Conservation (phyloP, 2,113 vertebrate species). For the Sceloporus tristichus region DNA sequence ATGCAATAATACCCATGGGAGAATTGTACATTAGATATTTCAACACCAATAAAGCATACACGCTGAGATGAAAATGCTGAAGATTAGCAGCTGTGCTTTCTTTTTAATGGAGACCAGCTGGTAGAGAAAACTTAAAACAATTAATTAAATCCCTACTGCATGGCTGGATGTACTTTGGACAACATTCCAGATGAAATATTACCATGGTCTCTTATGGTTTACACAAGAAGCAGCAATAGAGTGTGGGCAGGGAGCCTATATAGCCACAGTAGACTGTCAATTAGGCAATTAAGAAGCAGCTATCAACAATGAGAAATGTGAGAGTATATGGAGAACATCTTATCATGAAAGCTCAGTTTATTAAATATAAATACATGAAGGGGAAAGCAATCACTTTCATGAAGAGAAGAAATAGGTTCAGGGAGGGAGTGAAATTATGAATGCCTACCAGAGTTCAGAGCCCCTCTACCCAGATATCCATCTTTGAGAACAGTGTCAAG, state of each 20-base stretch:
- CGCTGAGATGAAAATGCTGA: neutral
- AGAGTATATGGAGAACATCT: neutral
- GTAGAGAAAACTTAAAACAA: neutral
- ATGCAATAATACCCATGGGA: neutral
- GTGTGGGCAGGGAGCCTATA: neutral
- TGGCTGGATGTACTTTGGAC: neutral
- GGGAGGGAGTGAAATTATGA: too few relatives aligned
- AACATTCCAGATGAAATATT: constrained; percentile 29
- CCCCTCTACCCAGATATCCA: too few relatives aligned
- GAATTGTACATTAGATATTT: neutral
- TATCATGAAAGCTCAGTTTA: neutral
- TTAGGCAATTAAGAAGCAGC: neutral
- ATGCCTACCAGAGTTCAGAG: too few relatives aligned
- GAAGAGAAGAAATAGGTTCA: neutral
- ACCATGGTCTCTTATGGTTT: neutral
- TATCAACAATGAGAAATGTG: neutral
- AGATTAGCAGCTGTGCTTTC: constrained; percentile 22
- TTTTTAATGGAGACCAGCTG: constrained; percentile 13
- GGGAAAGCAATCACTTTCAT: neutral
- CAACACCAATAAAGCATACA: neutral
- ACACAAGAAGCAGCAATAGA: too few relatives aligned
- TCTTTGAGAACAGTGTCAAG: too few relatives aligned
- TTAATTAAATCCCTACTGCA: constrained; percentile 8
- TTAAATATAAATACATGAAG: neutral
- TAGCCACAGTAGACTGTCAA: neutral